A percentile compares a stretch with the other conserved stretches of the same genome.
These are phyloP conservation scores for Phalacrocorax brasilianus DNA, from an alignment of 2,113 vertebrate species.

Conservation along the genomic window DNA sequence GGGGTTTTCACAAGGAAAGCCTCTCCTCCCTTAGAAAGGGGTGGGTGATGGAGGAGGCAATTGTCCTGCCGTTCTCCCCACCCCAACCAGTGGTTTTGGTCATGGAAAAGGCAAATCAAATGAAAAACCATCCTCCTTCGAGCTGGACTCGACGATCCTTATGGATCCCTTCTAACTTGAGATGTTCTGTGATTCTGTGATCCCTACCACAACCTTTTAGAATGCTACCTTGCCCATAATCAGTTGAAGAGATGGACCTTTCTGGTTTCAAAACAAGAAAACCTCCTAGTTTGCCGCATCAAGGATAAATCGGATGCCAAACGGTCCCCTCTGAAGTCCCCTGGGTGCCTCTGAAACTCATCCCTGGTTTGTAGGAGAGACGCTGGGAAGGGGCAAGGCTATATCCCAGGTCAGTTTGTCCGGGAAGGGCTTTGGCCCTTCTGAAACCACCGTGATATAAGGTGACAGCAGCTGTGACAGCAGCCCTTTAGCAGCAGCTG, in stretches of 20 bases:
- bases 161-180: background rate
- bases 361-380: background rate
- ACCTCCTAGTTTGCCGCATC: rapidly evolving
- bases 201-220: background rate
- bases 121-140: background rate
- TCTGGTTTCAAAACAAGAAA: background rate
- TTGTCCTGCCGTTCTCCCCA: background rate
- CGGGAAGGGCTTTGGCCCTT: background rate
- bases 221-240: rapidly evolving
- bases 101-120: background rate
- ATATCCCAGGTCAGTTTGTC: background rate
- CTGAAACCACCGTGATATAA: background rate
- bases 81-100: rapidly evolving
- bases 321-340: background rate
- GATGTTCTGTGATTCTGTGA: background rate
- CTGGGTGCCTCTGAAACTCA: background rate
- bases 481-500: background rate
- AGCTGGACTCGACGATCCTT: background rate
- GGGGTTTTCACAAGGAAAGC: background rate
- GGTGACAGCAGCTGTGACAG: background rate
- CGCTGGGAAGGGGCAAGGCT: background rate
- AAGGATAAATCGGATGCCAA: background rate
- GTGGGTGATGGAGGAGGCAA: background rate
- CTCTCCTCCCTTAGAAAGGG: background rate
- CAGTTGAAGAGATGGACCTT: background rate